Base-by-base conservation (phyloP, 2,113 vertebrate genomes). In the Ptilorrhoa leucosticta region DNA sequence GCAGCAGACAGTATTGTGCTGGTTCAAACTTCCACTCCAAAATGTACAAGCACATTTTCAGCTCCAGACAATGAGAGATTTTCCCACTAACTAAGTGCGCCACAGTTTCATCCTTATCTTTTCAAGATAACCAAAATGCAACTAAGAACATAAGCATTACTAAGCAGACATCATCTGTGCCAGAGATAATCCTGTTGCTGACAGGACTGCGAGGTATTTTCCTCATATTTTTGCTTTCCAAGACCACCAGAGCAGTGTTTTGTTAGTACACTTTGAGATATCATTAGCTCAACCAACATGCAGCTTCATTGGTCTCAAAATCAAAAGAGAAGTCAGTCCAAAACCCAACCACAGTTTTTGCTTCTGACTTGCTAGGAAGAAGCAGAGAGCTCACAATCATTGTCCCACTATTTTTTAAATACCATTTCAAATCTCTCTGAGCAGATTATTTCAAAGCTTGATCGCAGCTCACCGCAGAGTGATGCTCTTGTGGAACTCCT, bases 391-490 rank as follows among this genome's bases (percentile, higher is more conserved):
- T 95, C 75, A 84, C 69, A 75, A 63, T 51, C 69, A 31, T 16
- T 33, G 42, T 57, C 87, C 87, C 33, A 30, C 57, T 89, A 77
- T 72, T 88, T 94, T 91, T 96, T 40, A 95, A 96, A 93, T 51
- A 86, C 63, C 63, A 77, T 86, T 94, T 96, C 58, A 90, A 94
- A 87, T 89, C 85, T 92, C 66, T 69, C 63, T 45, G 42, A 83
- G 78, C 48, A 83, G 90, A 86, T 93, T 85, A 96, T 81, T 94
- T 94, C 90, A 91, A 96, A 94, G 96, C 71, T 56, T 54, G 79
- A 77, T 90, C 65, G 63, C 82, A 81, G 92, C 92, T 92, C 82
- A 63, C 84, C 0, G 1, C 87, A 83, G 78, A 91, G 84, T 5
- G 47, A 91, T 90, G 93, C 82, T 87, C 42, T 65, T 91, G 82